Evolutionary conservation across 2,888 invertebrate species (phyloP), one percentile per base, ranked within the genome.

Genomic region (Gisinianus flammeolus): DNA sequence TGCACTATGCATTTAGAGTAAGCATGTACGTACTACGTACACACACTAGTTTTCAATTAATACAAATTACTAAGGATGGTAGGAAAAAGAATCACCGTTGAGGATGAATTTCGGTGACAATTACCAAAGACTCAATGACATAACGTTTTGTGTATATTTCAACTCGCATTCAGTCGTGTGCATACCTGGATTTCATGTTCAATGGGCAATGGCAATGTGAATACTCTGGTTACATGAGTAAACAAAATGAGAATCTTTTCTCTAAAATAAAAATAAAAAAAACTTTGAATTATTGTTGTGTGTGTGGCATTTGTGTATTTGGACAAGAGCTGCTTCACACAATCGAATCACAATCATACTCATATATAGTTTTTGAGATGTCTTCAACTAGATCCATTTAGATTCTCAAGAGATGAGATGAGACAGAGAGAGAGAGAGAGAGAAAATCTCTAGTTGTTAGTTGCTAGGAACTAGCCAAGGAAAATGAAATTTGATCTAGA

Each of bases 401-500:
- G 68, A 68, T 52, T 71, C 52, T 71, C 5, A 19, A 54, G 69
- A 69, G 19, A 22, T 44, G 67, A n/a, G 30, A n/a, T 19, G 30
- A 64, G 24, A 24, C 24, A 64, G 22, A 58, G 58, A 19, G 58
- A 58, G 58, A 67, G 67, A 67, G 30, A 31, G 31, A 67, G 31
- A 26, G 22, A 68, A 35, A 22, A 22, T 58, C 1, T n/a, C n/a
- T n/a, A n/a, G n/a, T n/a, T n/a, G n/a, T n/a, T n/a, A n/a, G n/a
- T n/a, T n/a, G 58, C 24, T n/a, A 58, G 58, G 58, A 30, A 66
- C 66, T 66, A 67, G 33, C 26, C 24, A 66, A 24, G 73, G 64
- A 33, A 72, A 74, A 66, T 74, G 74, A 74, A 74, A 74, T 74
- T 74, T 74, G 74, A 74, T 74, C 74, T 66, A 74, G 44, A 74